Base-by-base conservation (phyloP, 2,113 vertebrate genomes). In the Bubo bubo region DNA sequence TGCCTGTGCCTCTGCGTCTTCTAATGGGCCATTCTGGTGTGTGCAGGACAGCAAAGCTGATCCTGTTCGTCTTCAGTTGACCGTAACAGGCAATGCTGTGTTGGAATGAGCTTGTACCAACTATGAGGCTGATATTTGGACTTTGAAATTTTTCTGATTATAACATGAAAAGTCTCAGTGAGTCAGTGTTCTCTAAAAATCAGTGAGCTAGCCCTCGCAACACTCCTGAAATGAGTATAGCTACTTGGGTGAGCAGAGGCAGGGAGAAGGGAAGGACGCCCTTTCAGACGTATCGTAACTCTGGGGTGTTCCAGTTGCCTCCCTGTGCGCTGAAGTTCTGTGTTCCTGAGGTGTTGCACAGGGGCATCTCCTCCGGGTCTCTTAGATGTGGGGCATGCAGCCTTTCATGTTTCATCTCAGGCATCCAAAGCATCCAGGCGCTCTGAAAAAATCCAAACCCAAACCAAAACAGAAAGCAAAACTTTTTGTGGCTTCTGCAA, bases 11-110 rank as follows among this genome's bases (percentile, higher is more conserved):
- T 22, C 18, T 0, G 0, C 37, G 3, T 2, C 18, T 2, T 14
- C 8, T 5, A 9, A 0, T 1, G 0, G 0, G 49, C 21, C 55
- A 0, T 4, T 41, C 11, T 1, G n/a, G 3, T 5, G 64, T 1
- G 24, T 16, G 3, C 6, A 2, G 11, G 56, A 3, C 43, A 12
- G 72, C 19, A 56, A 9, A 13, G 19, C 34, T 16, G 70, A 3
- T 14, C 6, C 0, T 0, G 5, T 4, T 3, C 0, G 0, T 2
- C 4, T 14, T 3, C 4, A 1, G 47, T 7, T 10, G 3, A 0
- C 13, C 22, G 75, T 11, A 5, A 5, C 3, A 5, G 71, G 60
- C 79, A 34, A 6, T 3, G 5, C 35, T 32, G 64, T 5, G 1
- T 5, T 6, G 70, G 70, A 15, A 26, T 3, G 83, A 43, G 56